Percentiles rank a stretch among this genome's conserved stretches.
These are phyloP conservation scores for Herminia tarsipennalis DNA, from an alignment of 2,888 invertebrate genomes.

Conservation along the genomic window DNA sequence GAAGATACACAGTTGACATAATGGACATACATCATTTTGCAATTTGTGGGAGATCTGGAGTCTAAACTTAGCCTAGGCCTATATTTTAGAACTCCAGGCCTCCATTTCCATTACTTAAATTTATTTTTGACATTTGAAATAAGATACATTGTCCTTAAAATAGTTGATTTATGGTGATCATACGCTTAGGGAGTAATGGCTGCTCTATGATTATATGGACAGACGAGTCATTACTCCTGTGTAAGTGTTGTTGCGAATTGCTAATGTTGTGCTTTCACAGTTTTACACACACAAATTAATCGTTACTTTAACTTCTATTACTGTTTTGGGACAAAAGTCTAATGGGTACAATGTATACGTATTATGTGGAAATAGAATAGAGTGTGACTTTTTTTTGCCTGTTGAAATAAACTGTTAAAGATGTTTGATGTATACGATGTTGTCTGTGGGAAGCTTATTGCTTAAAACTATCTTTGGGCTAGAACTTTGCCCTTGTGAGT, in stretches of 20 bases:
- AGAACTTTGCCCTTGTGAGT: too few relatives aligned
- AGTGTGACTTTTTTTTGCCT: not conserved
- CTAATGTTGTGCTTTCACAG: constrained; percentile 78
- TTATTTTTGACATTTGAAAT: not conserved
- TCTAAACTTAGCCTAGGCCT: too few relatives aligned
- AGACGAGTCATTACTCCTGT: constrained; percentile 84
- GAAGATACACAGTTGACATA: too few relatives aligned
- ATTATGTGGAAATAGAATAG: not conserved
- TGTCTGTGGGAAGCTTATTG: too few relatives aligned
- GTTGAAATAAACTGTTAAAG: too few relatives aligned
- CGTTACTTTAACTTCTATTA: constrained; percentile 69
- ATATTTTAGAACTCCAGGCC: too few relatives aligned
- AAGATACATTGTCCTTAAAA: not conserved
- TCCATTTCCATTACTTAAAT: too few relatives aligned
- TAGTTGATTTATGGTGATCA: constrained; percentile 44
- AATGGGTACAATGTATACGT: constrained; percentile 34
- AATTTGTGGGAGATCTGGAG: too few relatives aligned
- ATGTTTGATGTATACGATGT: too few relatives aligned
- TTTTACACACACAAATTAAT: constrained; percentile 81
- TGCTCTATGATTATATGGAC: constrained; percentile 86
- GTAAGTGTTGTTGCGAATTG: constrained; percentile 85
- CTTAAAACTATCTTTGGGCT: too few relatives aligned
- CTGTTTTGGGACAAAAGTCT: constrained; percentile 51
- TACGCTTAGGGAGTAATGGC: constrained; percentile 75
- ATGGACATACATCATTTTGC: too few relatives aligned